phyloP scores from a whole-genome alignment of 2,113 vertebrate species.

The Pollachius pollachius region DNA sequence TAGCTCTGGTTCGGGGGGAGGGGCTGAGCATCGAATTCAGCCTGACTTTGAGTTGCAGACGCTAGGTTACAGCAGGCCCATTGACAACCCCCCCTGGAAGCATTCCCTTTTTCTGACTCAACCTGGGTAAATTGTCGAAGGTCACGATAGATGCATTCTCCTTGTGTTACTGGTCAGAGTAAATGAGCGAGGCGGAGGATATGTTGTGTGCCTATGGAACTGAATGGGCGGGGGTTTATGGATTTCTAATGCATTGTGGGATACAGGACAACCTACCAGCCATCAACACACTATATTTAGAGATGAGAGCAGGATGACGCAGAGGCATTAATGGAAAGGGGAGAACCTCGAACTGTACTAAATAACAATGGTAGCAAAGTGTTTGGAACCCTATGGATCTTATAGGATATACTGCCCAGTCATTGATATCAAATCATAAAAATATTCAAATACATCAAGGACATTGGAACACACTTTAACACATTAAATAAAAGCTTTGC shows the following conservation, averaged over 20 bases:
- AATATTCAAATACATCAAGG: no score
- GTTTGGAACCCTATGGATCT: no score
- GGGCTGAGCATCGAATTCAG: constrained; percentile 52
- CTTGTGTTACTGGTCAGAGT: not conserved
- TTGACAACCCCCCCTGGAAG: constrained; percentile 40
- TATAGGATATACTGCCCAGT: no score
- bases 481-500: no score
- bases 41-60: constrained; percentile 22
- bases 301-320: constrained; percentile 1
- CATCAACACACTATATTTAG: constrained; percentile 14
- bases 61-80: constrained; percentile 46
- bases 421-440: no score
- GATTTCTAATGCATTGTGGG: not conserved
- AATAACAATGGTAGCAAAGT: no score
- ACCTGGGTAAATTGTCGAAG: constrained; percentile 4
- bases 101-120: constrained; percentile 16
- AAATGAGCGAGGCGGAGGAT: constrained; percentile 19
- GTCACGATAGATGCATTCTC: constrained; percentile 9
- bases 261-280: not conserved
- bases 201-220: constrained; percentile 19
- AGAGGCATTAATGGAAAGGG: no score
- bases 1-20: constrained; percentile 23
- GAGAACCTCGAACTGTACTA: no score
- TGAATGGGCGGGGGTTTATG: constrained; percentile 8
- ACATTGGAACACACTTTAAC: no score